Evolutionary conservation across 2,797 vertebrate species (phyloP), one percentile per base, ranked within the genome.

Genomic region (Ctenochaetus hawaiiensis): DNA sequence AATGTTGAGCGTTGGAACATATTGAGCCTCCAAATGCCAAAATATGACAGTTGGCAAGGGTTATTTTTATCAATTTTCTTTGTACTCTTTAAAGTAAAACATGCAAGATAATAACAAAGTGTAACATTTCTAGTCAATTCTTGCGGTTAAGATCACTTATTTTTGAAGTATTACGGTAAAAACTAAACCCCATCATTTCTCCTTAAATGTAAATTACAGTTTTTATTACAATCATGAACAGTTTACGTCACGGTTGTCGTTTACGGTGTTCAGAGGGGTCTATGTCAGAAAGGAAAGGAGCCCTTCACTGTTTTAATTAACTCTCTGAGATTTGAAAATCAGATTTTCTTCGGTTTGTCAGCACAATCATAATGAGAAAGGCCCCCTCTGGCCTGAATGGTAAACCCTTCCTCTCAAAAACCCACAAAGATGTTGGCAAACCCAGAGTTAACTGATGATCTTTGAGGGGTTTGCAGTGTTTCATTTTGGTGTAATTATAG

Each of bases 401-500:
- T 53, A 65, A 41, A 39, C 59, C 41, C 34, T 70, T 70, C 73
- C 57, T 60, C 58, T 80, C 54, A 62, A 47, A 77, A 62, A 66
- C 56, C 22, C 54, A 37, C 26, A 67, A 62, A 82, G 75, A 79
- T 82, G 67, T 68, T 76, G 79, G 83, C 67, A 81, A 81, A 83
- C 75, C 65, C 49, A 43, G 76, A 82, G 90, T 91, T 86, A 92
- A 89, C 81, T 63, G 74, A 80, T 89, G 64, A 85, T 85, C 82
- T 90, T 84, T 75, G 69, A 82, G 64, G 44, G 59, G 52, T 75
- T 90, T 90, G 77, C 83, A 82, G 72, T 77, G 80, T 92, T 91
- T 91, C 84, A 74, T 93, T 92, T 91, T 82, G 26, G 72, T 83
- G 73, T 88, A 90, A 92, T 94, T 92, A 94, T 87, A 91, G 85